phyloP scores from a whole-genome alignment of 2,888 invertebrate species.

The Tetanocera ferruginea region DNA sequence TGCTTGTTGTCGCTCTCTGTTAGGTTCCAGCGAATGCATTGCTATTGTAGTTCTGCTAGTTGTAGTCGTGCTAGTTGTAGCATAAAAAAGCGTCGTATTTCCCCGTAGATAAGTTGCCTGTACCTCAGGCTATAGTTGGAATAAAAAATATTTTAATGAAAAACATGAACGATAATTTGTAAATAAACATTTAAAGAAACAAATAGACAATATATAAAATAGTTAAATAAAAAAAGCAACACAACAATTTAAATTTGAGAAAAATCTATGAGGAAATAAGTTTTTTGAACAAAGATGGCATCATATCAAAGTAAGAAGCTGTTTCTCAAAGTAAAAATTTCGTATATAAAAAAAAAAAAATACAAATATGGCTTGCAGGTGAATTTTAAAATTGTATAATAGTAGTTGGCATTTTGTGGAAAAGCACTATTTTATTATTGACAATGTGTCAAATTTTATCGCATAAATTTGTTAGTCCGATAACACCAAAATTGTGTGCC shows the following conservation, averaged over 20 bases:
- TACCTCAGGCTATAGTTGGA: slow-evolving; percentile 58
- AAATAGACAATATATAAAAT: background rate
- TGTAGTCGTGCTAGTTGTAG: slow-evolving; percentile 60
- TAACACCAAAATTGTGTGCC: too few relatives aligned
- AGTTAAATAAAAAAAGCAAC: background rate
- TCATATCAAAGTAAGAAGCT: too few relatives aligned
- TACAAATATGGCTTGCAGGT: too few relatives aligned
- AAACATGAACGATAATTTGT: background rate
- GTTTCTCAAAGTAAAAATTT: background rate
- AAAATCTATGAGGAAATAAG: too few relatives aligned
- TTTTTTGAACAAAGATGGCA: too few relatives aligned
- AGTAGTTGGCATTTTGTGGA: too few relatives aligned
- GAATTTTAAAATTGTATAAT: too few relatives aligned
- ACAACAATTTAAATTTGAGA: too few relatives aligned
- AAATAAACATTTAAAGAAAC: background rate
- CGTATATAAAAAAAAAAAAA: background rate
- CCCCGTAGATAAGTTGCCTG: slow-evolving; percentile 66
- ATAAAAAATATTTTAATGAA: background rate
- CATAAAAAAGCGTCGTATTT: slow-evolving; percentile 69
- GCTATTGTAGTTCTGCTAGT: slow-evolving; percentile 63
- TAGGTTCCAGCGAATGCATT: slow-evolving; percentile 47
- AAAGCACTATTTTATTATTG: too few relatives aligned
- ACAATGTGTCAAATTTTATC: too few relatives aligned
- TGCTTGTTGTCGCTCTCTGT: slow-evolving; percentile 37
- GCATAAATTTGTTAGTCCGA: too few relatives aligned